Evolutionary conservation across 2,888 invertebrate species (phyloP), one percentile per base, ranked within the genome.

Genomic region (Platycheirus albimanus): DNA sequence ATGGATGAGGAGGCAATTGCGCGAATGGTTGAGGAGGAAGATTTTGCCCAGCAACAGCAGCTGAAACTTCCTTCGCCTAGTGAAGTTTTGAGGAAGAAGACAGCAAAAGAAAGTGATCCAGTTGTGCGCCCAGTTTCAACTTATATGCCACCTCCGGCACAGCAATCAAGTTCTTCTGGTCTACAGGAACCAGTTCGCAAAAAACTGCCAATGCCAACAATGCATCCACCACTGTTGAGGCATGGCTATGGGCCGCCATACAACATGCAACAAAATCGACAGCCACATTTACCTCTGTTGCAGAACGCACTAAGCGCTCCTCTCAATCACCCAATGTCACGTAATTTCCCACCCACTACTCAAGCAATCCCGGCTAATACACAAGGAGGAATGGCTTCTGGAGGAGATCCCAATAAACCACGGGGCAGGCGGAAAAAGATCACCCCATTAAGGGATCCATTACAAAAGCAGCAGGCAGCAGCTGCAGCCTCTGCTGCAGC

Each of bases 11-110:
- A 91, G 66, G 89, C 89, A 1, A 91, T 91, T 41, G 91, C 90
- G n/a, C 92, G 92, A 87, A 92, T 93, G 93, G 93, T 93, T 89
- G 93, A 93, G 85, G 93, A 93, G 54, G 93, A 94, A 86, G 93
- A 93, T 80, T 93, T 92, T 49, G 93, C 93, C 0, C 92, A 92
- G 33, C 91, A 92, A 13, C 93, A 92, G 85, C 88, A 89, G 0
- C 92, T 92, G 49, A 93, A 93, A 41, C 84, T 91, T 7, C 93
- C 93, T 58, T 88, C 92, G 1, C 85, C 92, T 2, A 88, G 88
- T 51, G 89, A 89, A 30, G 87, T 89, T 13, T 30, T 89, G n/a
- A 87, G 88, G 0, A 86, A 87, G 24, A 83, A 77, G 19, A 1
- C 78, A 11, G 4, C 33, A 7, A 71, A 47, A 20, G 75, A 67